Conservation (phyloP, 2,888 invertebrate genomes). For the Galeopsomyia nigrocyanea region DNA sequence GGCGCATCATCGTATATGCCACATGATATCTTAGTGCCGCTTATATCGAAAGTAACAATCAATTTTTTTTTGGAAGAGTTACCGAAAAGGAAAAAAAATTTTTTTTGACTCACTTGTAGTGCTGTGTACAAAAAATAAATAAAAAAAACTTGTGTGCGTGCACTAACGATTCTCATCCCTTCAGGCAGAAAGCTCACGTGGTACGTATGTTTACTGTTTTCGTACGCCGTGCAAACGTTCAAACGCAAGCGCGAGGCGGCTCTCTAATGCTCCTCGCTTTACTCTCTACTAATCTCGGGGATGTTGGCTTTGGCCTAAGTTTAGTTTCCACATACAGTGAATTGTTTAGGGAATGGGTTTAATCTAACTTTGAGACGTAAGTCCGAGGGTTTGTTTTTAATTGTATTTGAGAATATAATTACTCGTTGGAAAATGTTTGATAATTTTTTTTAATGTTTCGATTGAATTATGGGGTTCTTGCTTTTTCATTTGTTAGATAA, state of each 20-base stretch:
- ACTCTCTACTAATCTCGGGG: conserved; percentile 29
- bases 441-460: too few species aligned
- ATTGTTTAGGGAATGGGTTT: not conserved
- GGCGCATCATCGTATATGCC: not conserved
- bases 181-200: conserved; percentile 46
- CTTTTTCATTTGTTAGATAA: too few species aligned
- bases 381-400: too few species aligned
- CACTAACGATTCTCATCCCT: conserved; percentile 26
- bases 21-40: too few species aligned
- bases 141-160: not conserved
- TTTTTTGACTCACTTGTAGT: too few species aligned
- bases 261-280: conserved; percentile 13
- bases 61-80: too few species aligned
- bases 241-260: not conserved
- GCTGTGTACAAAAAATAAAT: too few species aligned
- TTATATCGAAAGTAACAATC: too few species aligned
- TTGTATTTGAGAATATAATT: too few species aligned
- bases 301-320: not conserved
- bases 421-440: too few species aligned
- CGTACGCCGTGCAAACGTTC: conserved; percentile 22
- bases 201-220: conserved; percentile 46
- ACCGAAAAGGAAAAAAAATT: too few species aligned
- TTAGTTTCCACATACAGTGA: conserved; percentile 2
- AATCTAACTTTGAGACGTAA: not conserved
- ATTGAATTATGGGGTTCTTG: too few species aligned